These are phyloP conservation scores for Tangara arthus DNA, from an alignment of 2,797 vertebrate genomes.

Conservation along the genomic window DNA sequence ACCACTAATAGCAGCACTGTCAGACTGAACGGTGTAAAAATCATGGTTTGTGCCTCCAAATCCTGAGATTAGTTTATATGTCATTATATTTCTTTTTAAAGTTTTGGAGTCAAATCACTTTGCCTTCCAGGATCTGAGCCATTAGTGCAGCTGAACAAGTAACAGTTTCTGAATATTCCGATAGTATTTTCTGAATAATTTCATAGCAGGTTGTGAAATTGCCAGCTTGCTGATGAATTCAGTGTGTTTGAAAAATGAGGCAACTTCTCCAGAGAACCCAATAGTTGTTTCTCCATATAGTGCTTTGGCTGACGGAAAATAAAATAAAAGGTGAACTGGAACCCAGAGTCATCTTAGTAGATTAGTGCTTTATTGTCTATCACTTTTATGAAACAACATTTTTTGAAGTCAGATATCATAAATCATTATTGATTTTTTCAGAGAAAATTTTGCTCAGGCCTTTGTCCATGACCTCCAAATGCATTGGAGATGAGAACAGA, in stretches of 20 bases:
- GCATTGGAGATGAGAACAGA: conserved; percentile 27
- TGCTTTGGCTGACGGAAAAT: not conserved
- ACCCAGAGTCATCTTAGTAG: not conserved
- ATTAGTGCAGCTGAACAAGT: not conserved
- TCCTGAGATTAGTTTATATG: not conserved
- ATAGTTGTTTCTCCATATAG: not conserved
- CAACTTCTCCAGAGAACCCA: not conserved
- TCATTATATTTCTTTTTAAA: not conserved
- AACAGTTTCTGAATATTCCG: conserved; percentile 21
- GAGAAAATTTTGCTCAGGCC: conserved; percentile 10
- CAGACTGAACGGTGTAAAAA: not conserved
- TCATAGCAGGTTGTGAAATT: not conserved
- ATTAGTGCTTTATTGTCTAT: conserved; percentile 37
- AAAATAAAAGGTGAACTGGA: conserved; percentile 12
- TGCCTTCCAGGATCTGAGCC: not conserved
- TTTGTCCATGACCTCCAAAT: conserved; percentile 26
- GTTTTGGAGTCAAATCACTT: conserved; percentile 3
- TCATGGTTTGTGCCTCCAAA: not conserved
- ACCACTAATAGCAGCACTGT: not conserved
- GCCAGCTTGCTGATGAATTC: not conserved
- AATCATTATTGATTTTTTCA: conserved; percentile 53
- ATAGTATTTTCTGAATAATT: conserved; percentile 14
- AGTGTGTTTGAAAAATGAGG: not conserved
- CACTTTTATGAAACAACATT: conserved; percentile 42
- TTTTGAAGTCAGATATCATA: conserved; percentile 44